phyloP scores from a whole-genome alignment of 37 sponge, comb jelly and placozoan genomes.

The Hexactinellida sp. region DNA sequence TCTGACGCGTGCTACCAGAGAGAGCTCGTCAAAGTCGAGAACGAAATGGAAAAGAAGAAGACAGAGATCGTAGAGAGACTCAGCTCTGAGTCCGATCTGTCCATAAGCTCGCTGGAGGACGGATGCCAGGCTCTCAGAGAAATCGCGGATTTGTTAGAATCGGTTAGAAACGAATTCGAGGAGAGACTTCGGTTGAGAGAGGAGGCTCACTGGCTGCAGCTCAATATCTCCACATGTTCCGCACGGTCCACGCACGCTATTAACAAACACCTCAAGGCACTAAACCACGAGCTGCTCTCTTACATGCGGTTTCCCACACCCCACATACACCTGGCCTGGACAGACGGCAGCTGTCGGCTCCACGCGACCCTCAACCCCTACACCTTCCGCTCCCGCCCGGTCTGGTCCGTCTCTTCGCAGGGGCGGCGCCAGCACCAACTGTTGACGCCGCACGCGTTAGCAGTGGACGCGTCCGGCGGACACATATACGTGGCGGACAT shows the following conservation, averaged over 20 bases:
- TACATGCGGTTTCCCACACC: neutral
- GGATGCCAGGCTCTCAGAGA: neutral
- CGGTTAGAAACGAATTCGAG: neutral
- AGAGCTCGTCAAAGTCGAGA: neutral
- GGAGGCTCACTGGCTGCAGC: neutral
- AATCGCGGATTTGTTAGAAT: neutral
- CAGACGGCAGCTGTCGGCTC: neutral
- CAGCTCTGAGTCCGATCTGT: neutral
- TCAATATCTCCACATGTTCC: neutral
- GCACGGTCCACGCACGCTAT: neutral
- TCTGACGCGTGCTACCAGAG: neutral
- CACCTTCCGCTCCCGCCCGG: neutral
- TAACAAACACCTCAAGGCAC: neutral
- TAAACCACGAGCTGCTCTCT: neutral
- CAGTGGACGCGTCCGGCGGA: neutral
- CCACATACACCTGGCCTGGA: neutral
- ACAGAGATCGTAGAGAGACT: neutral
- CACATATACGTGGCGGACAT: neutral
- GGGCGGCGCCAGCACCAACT: neutral
- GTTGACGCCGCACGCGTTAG: neutral
- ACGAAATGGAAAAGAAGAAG: neutral
- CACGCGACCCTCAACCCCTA: neutral
- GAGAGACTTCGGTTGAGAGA: conserved; percentile 1
- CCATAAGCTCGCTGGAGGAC: neutral
- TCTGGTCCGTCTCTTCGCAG: neutral